Percentiles rank a stretch among this genome's conserved stretches.
Conservation (phyloP, 2,888 invertebrate genomes). For the Luffia ferchaultella region DNA sequence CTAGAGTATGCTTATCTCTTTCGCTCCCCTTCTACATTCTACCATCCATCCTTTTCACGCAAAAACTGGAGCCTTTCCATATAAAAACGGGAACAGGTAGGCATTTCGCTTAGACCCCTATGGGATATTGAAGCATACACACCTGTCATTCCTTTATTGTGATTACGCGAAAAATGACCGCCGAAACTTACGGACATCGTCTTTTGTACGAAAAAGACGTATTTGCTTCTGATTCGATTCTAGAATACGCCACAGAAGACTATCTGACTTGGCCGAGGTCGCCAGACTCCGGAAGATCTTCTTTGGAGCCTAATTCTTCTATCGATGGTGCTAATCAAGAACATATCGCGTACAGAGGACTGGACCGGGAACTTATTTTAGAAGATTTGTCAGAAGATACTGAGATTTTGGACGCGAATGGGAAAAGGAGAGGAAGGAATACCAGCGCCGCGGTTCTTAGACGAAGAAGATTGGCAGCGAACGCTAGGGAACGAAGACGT, state of each 20-base stretch:
- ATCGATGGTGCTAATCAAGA: conserved; percentile 59
- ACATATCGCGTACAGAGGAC: conserved; percentile 56
- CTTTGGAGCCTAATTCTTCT: conserved; percentile 60
- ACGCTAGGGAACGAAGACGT: conserved; percentile 88
- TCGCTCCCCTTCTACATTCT: conserved; percentile 23
- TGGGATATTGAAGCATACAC: conserved; percentile 37
- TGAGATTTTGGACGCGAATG: conserved; percentile 41
- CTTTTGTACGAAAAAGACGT: conserved; percentile 54
- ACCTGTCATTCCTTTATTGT: conserved; percentile 27
- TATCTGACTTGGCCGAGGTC: conserved; percentile 55
- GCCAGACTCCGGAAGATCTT: conserved; percentile 58
- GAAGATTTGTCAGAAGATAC: conserved; percentile 55
- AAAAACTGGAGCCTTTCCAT: conserved; percentile 38
- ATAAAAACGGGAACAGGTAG: conserved; percentile 56
- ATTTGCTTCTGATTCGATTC: conserved; percentile 49
- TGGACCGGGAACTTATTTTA: conserved; percentile 41
- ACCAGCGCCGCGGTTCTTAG: conserved; percentile 83
- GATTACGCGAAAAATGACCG: conserved; percentile 32
- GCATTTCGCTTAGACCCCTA: conserved; percentile 40
- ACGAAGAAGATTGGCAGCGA: conserved; percentile 88
- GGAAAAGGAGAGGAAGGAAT: conserved; percentile 69
- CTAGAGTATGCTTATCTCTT: conserved; percentile 34
- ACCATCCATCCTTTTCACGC: conserved; percentile 25
- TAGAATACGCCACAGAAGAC: conserved; percentile 52
- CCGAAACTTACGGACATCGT: conserved; percentile 62